Conservation (phyloP, 2,888 invertebrate species). For the Autographa gamma region DNA sequence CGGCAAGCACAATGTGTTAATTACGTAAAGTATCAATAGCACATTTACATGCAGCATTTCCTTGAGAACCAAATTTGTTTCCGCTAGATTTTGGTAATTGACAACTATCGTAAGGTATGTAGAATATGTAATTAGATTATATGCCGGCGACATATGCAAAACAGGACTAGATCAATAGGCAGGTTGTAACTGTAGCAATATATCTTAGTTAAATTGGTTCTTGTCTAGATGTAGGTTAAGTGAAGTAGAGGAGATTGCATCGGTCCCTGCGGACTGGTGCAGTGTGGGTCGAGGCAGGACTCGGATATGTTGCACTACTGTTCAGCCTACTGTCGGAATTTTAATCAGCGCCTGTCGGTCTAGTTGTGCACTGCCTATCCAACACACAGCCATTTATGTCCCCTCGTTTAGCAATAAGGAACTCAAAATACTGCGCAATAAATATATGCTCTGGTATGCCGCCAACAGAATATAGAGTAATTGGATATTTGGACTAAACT, state of each 20-base stretch:
- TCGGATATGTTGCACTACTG: slow-evolving; percentile 36
- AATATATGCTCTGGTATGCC: slow-evolving; percentile 49
- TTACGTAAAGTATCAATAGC: neutral
- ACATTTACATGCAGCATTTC: neutral
- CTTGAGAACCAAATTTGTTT: neutral
- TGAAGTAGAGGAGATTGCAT: slow-evolving; percentile 45
- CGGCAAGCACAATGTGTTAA: neutral
- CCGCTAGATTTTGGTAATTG: neutral
- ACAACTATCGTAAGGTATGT: neutral
- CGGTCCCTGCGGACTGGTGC: slow-evolving; percentile 28
- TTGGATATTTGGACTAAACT: slow-evolving; percentile 27
- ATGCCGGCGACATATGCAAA: slow-evolving; percentile 7
- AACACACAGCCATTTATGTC: slow-evolving; percentile 70
- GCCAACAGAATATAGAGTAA: slow-evolving; percentile 39
- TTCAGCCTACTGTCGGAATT: slow-evolving; percentile 61
- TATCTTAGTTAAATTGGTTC: slow-evolving; percentile 31
- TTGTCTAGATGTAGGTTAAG: slow-evolving; percentile 37
- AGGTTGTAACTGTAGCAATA: slow-evolving; percentile 24
- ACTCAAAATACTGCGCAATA: slow-evolving; percentile 60
- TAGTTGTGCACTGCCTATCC: slow-evolving; percentile 47
- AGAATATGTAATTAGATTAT: neutral
- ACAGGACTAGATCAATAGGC: slow-evolving; percentile 28
- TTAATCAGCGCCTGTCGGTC: slow-evolving; percentile 64
- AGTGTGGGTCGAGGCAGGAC: slow-evolving; percentile 24
- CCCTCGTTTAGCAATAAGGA: slow-evolving; percentile 72